Percentiles rank a stretch among this genome's conserved stretches.
phyloP scores from a whole-genome alignment of 2,797 vertebrate genomes.

The Pogonophryne albipinna region DNA sequence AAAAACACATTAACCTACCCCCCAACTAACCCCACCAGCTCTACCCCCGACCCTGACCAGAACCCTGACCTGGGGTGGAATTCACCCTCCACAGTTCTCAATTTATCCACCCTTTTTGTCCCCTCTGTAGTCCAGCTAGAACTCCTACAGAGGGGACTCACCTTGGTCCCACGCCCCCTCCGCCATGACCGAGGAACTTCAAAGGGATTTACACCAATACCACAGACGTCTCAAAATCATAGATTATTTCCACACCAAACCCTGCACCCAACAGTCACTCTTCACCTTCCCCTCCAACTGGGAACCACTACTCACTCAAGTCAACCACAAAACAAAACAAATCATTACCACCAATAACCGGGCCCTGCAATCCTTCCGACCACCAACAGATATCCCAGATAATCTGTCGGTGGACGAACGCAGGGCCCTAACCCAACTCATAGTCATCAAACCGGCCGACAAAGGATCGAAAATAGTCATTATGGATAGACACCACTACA shows the following conservation, averaged over 20 bases:
- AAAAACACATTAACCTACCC: neutral
- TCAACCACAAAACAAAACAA: neutral
- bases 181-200: too few relatives aligned
- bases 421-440: neutral
- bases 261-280: neutral
- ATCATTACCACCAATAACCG: neutral
- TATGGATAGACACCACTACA: neutral
- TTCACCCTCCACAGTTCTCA: too few relatives aligned
- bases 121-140: too few relatives aligned
- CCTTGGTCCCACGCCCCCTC: too few relatives aligned
- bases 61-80: too few relatives aligned
- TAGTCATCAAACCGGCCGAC: neutral
- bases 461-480: neutral
- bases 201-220: too few relatives aligned
- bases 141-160: too few relatives aligned
- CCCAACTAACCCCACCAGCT: neutral
- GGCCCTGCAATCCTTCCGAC: too few relatives aligned
- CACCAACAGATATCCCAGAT: too few relatives aligned
- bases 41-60: too few relatives aligned
- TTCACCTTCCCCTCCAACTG: neutral
- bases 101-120: too few relatives aligned
- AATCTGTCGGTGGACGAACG: neutral
- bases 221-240: too few relatives aligned
- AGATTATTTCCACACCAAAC: neutral
- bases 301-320: neutral